Evolutionary conservation across 2,888 invertebrate species (phyloP), one percentile per base, ranked within the genome.

Genomic region (Dione vanillae): DNA sequence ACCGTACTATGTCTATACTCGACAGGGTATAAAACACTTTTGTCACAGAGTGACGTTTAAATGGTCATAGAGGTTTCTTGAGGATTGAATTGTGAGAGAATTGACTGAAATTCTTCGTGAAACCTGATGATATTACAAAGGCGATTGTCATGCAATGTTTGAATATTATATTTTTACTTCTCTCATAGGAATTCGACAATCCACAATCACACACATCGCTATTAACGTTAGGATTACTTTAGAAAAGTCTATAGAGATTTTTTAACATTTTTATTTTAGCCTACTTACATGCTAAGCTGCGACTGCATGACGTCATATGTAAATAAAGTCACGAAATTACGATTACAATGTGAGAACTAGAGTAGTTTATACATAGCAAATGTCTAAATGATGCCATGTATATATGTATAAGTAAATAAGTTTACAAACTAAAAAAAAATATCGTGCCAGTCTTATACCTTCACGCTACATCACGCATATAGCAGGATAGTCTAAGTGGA

Each of bases 291-390:
- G 27, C 2, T 45, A n/a, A 45, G 14, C 11, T 45, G 43, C n/a
- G n/a, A 9, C 10, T 12, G n/a, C 12, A 45, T 73, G 73, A 69
- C 45, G 64, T 67, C 64, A 73, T 37, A 45, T 64, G 52, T 19
- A 58, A 45, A 71, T 52, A 11, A 16, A 58, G 58, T 66, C 65
- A 62, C 52, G 59, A 61, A 41, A 16, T 41, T 52, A 47, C 56
- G 66, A 64, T 73, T 66, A 71, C 68, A 69, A 69, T 73, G 73
- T 73, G 73, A 41, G 73, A 73, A 73, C 49, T 64, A 11, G 64
- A 37, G 62, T 66, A 70, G 62, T 72, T 72, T 70, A 64, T 67
- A 72, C 70, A 67, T 72, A 52, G 19, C 16, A 64, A 40, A 12
- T 64, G 72, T 45, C 65, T 43, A 59, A 59, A 61, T n/a, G 8